Conservation (phyloP, 2,797 vertebrate species). For the Odontamblyopus rebecca region DNA sequence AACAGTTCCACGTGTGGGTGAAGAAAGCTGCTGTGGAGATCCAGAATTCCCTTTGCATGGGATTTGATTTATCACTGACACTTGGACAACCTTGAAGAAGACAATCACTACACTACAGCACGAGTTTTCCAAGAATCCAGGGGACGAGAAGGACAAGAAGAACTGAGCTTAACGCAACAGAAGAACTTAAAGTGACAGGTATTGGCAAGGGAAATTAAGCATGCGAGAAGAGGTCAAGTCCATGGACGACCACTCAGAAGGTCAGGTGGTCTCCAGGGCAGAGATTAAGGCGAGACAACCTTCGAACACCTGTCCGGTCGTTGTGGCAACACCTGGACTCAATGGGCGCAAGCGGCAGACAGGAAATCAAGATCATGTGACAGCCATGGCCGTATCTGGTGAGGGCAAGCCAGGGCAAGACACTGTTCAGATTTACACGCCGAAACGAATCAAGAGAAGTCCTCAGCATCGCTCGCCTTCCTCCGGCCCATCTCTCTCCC, state of each 20-base stretch:
- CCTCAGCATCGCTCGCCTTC: constrained; percentile 63
- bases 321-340: constrained; percentile 64
- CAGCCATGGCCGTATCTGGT: constrained; percentile 7
- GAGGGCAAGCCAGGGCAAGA: constrained; percentile 38
- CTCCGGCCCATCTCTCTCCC: constrained; percentile 62
- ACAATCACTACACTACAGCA: constrained; percentile 23
- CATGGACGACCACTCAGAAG: constrained; percentile 79
- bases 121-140: constrained; percentile 24
- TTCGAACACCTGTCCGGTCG: constrained; percentile 77
- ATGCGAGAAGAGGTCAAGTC: constrained; percentile 85
- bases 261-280: constrained; percentile 77
- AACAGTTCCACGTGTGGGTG: constrained; percentile 28
- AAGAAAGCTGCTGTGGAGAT: constrained; percentile 13
- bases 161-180: constrained; percentile 11
- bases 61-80: constrained; percentile 3
- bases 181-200: constrained; percentile 17
- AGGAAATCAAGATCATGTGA: constrained; percentile 48
- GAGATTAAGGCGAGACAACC: constrained; percentile 72
- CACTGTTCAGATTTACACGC: constrained; percentile 40
- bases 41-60: constrained; percentile 9
- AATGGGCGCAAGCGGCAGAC: constrained; percentile 75
- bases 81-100: constrained; percentile 9
- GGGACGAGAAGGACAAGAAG: constrained; percentile 15
- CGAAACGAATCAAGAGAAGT: constrained; percentile 81
- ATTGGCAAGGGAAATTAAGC: constrained; percentile 36